phyloP scores from a whole-genome alignment of 1,140 invertebrate species.

The Lordiphosa clarofinis region DNA sequence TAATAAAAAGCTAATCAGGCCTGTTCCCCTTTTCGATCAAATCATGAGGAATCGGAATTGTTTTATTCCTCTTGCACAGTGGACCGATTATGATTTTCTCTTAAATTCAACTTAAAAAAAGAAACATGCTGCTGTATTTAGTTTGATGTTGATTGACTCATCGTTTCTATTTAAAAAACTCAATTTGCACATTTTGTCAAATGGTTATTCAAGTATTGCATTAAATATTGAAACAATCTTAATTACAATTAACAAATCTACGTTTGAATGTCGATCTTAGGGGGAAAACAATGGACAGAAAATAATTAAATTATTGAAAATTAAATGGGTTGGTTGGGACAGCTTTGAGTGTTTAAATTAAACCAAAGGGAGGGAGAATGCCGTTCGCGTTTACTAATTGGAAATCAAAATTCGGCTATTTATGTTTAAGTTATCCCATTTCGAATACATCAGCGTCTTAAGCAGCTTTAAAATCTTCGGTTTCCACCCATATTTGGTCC shows the following conservation, averaged over 20 bases:
- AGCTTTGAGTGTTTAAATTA: constrained; percentile 35
- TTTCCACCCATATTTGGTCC: constrained; percentile 50
- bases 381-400: constrained; percentile 26
- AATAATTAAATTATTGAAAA: constrained; percentile 16
- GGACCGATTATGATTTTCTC: too few relatives aligned
- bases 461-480: constrained; percentile 47
- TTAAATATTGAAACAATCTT: constrained; percentile 57
- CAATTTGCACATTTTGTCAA: constrained; percentile 50
- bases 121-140: constrained; percentile 14
- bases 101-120: too few relatives aligned
- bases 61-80: too few relatives aligned
- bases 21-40: too few relatives aligned
- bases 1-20: too few relatives aligned
- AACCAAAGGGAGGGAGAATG: constrained; percentile 10
- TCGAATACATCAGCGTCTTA: constrained; percentile 1
- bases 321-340: constrained; percentile 1
- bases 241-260: constrained; percentile 68
- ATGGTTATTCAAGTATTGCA: constrained; percentile 45
- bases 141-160: constrained; percentile 36
- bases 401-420: constrained; percentile 71
- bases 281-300: constrained; percentile 25
- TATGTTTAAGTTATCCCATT: constrained; percentile 35
- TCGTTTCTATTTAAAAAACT: constrained; percentile 35
- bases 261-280: constrained; percentile 50
- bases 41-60: too few relatives aligned